phyloP scores from a whole-genome alignment of 2,797 vertebrate genomes.

The Iguana delicatissima region DNA sequence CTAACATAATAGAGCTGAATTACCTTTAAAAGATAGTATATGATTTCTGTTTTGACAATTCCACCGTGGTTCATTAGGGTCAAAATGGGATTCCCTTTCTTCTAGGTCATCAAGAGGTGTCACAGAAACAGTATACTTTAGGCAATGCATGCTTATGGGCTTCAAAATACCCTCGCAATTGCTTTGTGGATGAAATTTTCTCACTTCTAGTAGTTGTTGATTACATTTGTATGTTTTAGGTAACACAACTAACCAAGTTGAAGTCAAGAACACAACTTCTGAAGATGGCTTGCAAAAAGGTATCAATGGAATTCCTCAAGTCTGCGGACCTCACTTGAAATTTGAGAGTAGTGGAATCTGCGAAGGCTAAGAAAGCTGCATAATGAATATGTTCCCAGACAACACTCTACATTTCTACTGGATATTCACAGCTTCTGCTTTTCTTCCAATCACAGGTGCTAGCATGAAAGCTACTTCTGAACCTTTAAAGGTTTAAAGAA shows the following conservation, averaged over 20 bases:
- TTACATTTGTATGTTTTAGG: not conserved
- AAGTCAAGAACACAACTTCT: not conserved
- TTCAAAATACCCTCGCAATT: not conserved
- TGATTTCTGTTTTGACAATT: constrained; percentile 13
- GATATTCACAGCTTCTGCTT: not conserved
- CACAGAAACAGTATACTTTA: not conserved
- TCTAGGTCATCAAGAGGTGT: not conserved
- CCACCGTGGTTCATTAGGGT: constrained; percentile 6
- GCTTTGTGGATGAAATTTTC: not conserved
- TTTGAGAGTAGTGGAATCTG: not conserved
- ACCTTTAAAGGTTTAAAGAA: not conserved
- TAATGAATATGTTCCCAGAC: not conserved
- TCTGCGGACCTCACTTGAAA: not conserved
- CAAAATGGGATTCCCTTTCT: not conserved
- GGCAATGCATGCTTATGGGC: not conserved
- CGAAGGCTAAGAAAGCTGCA: not conserved
- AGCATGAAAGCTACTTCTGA: not conserved
- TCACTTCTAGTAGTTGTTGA: not conserved
- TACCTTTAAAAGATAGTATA: not conserved
- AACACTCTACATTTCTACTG: not conserved
- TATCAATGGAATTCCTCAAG: no score
- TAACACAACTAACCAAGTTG: not conserved
- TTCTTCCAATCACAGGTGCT: not conserved
- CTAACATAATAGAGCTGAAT: not conserved
- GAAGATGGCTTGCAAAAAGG: not conserved